A percentile compares a stretch with the other conserved stretches of the same genome.
These are phyloP conservation scores for Melanerpes aurifrons DNA, from an alignment of 2,113 vertebrate species.

Conservation along the genomic window DNA sequence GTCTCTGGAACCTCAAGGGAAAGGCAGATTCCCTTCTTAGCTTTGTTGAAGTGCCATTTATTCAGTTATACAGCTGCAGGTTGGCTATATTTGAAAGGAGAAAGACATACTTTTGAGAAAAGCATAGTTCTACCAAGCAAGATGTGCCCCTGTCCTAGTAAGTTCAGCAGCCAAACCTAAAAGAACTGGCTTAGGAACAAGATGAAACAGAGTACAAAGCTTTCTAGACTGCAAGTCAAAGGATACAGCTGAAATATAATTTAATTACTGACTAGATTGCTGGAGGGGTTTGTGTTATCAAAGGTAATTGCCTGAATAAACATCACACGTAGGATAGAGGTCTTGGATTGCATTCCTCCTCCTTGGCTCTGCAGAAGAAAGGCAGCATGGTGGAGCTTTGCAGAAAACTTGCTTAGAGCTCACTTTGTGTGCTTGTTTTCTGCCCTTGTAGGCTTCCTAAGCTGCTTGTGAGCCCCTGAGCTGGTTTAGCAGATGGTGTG, in stretches of 20 bases:
- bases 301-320: slow-evolving; percentile 5
- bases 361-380: neutral
- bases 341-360: neutral
- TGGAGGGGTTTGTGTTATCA: slow-evolving; percentile 13
- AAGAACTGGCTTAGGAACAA: neutral
- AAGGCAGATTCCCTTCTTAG: neutral
- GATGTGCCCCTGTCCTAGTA: neutral
- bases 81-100: slow-evolving; percentile 3
- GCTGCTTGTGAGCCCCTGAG: neutral
- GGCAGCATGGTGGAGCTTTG: neutral
- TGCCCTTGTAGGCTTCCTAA: neutral
- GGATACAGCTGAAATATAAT: slow-evolving; percentile 19
- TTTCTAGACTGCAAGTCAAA: neutral
- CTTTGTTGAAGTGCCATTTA: neutral
- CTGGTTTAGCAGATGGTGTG: neutral
- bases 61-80: neutral
- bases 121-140: neutral
- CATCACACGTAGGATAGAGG: neutral
- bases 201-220: slow-evolving; percentile 4
- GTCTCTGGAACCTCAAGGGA: neutral
- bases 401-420: neutral
- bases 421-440: neutral
- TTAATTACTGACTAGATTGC: slow-evolving; percentile 37
- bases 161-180: neutral
- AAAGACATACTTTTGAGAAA: neutral